Conservation (phyloP, 2,113 vertebrate genomes). For the Morone chrysops region DNA sequence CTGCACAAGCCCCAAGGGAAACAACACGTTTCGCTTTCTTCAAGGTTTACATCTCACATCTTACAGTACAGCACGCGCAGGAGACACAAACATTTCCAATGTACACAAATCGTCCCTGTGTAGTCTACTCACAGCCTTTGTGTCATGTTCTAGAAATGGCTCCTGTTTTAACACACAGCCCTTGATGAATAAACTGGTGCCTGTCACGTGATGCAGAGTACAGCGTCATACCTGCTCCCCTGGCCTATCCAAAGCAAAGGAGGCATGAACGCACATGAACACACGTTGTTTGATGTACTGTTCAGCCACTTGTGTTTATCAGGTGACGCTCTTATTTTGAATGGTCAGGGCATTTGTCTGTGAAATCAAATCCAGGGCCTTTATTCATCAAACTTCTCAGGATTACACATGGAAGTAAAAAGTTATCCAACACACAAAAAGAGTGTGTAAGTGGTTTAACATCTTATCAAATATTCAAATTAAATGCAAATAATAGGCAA, state of each 20-base stretch:
- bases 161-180: conserved; percentile 52
- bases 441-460: not conserved
- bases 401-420: not conserved
- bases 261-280: conserved; percentile 39
- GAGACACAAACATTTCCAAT: conserved; percentile 30
- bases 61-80: not conserved
- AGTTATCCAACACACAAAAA: not conserved
- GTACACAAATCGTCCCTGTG: conserved; percentile 10
- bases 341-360: not conserved
- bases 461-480: not conserved
- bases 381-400: not conserved
- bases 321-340: not conserved
- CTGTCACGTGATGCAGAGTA: conserved; percentile 55
- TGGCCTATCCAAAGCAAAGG: conserved; percentile 27
- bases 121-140: conserved; percentile 50
- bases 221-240: conserved; percentile 44
- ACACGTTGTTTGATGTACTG: conserved; percentile 18
- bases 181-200: conserved; percentile 55
- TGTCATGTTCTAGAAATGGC: conserved; percentile 77
- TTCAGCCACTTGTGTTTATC: conserved; percentile 7
- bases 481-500: not conserved
- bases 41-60: not conserved
- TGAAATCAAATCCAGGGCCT: not conserved
- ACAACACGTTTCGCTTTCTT: not conserved
- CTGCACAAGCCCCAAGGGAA: not conserved